Percentiles rank a stretch among this genome's conserved stretches.
phyloP scores from a whole-genome alignment of 1,140 invertebrate species.

The Diachasma alloeum region DNA sequence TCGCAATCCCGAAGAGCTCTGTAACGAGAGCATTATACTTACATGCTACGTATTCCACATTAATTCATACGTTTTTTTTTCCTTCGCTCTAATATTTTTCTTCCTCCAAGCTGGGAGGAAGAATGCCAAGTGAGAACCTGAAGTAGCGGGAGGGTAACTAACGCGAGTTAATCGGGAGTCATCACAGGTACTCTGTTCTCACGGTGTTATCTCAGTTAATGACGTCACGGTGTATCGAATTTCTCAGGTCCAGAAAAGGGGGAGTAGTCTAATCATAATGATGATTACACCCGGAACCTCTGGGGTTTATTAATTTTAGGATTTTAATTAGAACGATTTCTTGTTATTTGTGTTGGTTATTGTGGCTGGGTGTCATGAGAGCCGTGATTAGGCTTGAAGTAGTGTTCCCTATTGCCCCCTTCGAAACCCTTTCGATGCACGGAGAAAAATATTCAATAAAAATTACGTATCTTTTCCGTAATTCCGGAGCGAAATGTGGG shows the following conservation, averaged over 20 bases:
- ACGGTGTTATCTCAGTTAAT: conserved; percentile 36
- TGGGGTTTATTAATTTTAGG: background rate
- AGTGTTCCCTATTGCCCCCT: too few relatives aligned
- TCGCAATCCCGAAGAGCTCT: background rate
- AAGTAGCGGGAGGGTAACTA: background rate
- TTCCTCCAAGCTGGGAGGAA: background rate
- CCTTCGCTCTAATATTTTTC: too few relatives aligned
- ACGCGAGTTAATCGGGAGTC: background rate
- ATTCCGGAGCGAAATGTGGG: too few relatives aligned
- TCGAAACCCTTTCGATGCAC: too few relatives aligned
- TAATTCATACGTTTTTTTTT: background rate
- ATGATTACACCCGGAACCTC: background rate
- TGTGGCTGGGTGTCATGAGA: background rate
- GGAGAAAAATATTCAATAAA: too few relatives aligned
- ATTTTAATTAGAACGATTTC: background rate
- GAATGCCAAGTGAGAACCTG: background rate
- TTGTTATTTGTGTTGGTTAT: background rate
- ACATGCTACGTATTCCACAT: background rate
- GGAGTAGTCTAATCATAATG: conserved; percentile 25
- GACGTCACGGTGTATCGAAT: conserved; percentile 37
- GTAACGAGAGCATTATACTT: background rate
- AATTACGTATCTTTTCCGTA: too few relatives aligned
- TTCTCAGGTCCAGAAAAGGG: conserved; percentile 28
- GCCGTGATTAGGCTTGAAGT: background rate
- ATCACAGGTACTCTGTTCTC: conserved; percentile 27